Percentiles rank a stretch among this genome's conserved stretches.
These are phyloP conservation scores for Lepidostoma basale DNA, from an alignment of 1,140 invertebrate species.

Conservation along the genomic window DNA sequence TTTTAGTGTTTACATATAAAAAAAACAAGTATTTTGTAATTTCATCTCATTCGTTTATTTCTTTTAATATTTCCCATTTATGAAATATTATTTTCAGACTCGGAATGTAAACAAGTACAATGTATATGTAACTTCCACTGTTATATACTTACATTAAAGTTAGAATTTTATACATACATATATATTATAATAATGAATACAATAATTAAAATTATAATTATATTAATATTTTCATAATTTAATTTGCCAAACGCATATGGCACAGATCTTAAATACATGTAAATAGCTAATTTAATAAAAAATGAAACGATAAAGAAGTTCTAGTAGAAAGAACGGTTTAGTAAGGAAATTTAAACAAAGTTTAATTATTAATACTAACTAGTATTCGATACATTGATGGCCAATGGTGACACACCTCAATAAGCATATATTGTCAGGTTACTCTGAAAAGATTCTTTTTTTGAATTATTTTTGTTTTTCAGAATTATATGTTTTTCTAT, in stretches of 20 bases:
- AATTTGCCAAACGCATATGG: constrained; percentile 43
- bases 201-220: constrained; percentile 42
- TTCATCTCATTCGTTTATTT: constrained; percentile 39
- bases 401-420: too few species aligned
- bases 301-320: not conserved
- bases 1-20: not conserved
- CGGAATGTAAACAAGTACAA: constrained; percentile 45
- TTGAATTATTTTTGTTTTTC: too few species aligned
- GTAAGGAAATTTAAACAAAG: too few species aligned
- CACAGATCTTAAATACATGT: constrained; percentile 43
- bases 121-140: constrained; percentile 37
- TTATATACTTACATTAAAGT: constrained; percentile 41
- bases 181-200: constrained; percentile 40
- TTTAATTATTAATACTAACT: not conserved
- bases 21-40: constrained; percentile 34
- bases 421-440: too few species aligned
- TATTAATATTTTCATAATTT: constrained; percentile 40
- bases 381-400: constrained; percentile 11
- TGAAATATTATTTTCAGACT: constrained; percentile 39
- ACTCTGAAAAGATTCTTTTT: too few species aligned
- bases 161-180: constrained; percentile 43
- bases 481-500: too few species aligned
- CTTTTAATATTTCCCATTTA: constrained; percentile 34
- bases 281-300: constrained; percentile 6
- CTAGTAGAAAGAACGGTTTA: too few species aligned